Conservation (phyloP, 2,888 invertebrate species). For the Agriopis aurantiaria region DNA sequence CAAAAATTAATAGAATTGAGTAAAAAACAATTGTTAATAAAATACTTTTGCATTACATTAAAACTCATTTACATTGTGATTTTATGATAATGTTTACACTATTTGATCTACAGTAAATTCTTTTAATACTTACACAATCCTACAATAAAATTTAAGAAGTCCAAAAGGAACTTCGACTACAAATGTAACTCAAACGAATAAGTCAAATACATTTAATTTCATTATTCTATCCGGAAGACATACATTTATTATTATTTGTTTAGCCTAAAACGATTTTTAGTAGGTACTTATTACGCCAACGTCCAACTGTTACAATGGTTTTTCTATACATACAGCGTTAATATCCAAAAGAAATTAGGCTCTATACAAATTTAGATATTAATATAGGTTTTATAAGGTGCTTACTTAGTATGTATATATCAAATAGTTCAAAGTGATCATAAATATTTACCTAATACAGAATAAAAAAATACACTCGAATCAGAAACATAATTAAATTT, state of each 20-base stretch:
- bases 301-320: background rate
- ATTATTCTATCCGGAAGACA: slow-evolving; percentile 82
- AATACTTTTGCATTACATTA: slow-evolving; percentile 60
- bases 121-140: slow-evolving; percentile 70
- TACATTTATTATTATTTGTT: slow-evolving; percentile 76
- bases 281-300: background rate
- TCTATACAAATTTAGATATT: too few relatives aligned
- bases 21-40: slow-evolving; percentile 44
- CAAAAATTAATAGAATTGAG: background rate
- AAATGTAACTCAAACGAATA: slow-evolving; percentile 66
- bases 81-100: slow-evolving; percentile 49
- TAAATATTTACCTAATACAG: too few relatives aligned
- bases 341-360: too few relatives aligned
- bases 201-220: slow-evolving; percentile 72
- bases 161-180: slow-evolving; percentile 73
- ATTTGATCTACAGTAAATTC: slow-evolving; percentile 78
- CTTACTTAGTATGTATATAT: too few relatives aligned
- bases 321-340: background rate
- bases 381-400: too few relatives aligned
- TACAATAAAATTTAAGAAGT: slow-evolving; percentile 63
- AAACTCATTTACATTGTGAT: slow-evolving; percentile 49
- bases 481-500: too few relatives aligned
- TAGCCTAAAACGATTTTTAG: slow-evolving; percentile 56
- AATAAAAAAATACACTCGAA: too few relatives aligned
- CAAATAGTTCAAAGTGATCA: too few relatives aligned